Base-by-base conservation (phyloP, 2,113 vertebrate genomes). In the Meriones unguiculatus region DNA sequence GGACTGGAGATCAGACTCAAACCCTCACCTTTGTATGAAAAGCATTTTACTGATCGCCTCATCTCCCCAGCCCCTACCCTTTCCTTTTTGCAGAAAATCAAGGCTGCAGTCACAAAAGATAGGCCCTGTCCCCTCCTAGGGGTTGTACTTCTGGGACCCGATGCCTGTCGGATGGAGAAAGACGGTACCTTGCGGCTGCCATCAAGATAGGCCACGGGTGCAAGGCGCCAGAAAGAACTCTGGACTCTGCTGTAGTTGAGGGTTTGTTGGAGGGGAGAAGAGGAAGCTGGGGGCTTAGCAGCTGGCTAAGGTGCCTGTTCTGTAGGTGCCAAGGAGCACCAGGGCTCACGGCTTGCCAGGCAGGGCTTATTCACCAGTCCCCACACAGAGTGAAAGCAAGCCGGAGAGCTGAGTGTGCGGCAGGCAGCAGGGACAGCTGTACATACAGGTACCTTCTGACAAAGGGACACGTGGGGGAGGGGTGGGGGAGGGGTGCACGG, bases 391-490 rank as follows among this genome's bases (percentile, higher is more conserved):
- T 10, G 82, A 73, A 11, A 5, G 77, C 32, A 50, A 84, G 24
- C 52, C 11, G 35, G 52, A 64, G 57, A 10, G 80, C 93, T 46
- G 89, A n/a, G 50, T 64, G 2, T 0, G 35, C 17, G 69, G 69
- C 3, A 1, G 25, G 93, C 57, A 57, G 52, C 82, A 0, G 0
- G 38, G 93, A 90, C 93, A 96, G 95, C 97, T 94, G 95, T 64
- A 38, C 80, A 76, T 13, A 93, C 87, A 97, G 97, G 97, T 97
- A 94, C 81, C 64, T 97, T 87, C 92, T 65, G 92, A 97, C 97
- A 97, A 95, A 97, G 93, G 95, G 80, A 64, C 91, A 17, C 1
- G 15, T 75, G 96, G 93, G 93, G 96, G 92, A 65, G 81, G 95
- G 54, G 87, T 30, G 0, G 85, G 6, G 41, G 32, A 52, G 65